phyloP scores from a whole-genome alignment of 2,113 vertebrate genomes.

The Barnardius zonarius region DNA sequence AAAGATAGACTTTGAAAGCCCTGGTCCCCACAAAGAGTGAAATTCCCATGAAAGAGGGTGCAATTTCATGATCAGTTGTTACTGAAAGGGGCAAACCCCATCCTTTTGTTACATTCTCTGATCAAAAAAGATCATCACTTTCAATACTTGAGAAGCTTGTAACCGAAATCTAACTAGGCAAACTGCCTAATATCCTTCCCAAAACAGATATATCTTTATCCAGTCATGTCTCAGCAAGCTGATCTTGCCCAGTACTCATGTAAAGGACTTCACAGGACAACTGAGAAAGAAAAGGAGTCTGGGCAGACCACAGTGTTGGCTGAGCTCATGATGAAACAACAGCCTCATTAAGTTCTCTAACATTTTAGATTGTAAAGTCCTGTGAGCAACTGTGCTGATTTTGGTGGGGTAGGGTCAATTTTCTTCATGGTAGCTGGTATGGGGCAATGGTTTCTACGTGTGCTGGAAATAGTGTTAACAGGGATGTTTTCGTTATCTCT shows the following conservation, averaged over 20 bases:
- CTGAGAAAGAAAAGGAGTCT: not conserved
- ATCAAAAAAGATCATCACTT: not conserved
- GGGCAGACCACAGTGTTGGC: not conserved
- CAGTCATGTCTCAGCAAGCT: not conserved
- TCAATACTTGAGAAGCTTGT: not conserved
- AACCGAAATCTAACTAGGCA: not conserved
- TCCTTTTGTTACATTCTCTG: not conserved
- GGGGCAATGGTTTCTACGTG: not conserved
- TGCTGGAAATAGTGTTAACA: not conserved
- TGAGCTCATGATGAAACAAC: not conserved
- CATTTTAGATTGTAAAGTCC: not conserved
- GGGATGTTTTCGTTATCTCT: fast-evolving
- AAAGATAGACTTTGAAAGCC: not conserved
- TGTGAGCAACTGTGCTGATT: not conserved
- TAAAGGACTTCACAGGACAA: not conserved
- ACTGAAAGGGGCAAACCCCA: not conserved
- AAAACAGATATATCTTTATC: not conserved
- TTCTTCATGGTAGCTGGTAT: not conserved
- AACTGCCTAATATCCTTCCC: fast-evolving
- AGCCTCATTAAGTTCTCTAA: not conserved
- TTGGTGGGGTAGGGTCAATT: not conserved
- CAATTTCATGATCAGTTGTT: not conserved
- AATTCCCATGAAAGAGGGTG: not conserved
- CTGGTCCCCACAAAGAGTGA: not conserved
- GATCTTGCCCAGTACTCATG: not conserved